Conservation (phyloP, 2,113 vertebrate species). For the Ornithorhynchus anatinus region DNA sequence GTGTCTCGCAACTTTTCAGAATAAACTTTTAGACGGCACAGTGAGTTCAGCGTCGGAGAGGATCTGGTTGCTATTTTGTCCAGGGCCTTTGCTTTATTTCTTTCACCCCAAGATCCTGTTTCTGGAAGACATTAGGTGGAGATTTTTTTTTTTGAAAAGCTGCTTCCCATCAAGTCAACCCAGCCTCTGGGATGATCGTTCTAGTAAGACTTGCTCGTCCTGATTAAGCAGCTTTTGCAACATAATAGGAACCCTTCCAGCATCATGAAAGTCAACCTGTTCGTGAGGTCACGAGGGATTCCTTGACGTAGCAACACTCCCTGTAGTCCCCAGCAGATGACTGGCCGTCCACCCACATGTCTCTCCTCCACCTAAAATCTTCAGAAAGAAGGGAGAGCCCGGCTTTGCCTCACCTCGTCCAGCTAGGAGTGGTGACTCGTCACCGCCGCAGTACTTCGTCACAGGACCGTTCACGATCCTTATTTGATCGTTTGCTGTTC, state of each 20-base stretch:
- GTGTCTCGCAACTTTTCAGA: background rate
- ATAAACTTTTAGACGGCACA: background rate
- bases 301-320: conserved; percentile 44
- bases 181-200: conserved; percentile 13
- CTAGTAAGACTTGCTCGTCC: conserved; percentile 47
- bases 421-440: conserved; percentile 47
- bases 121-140: background rate
- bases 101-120: background rate
- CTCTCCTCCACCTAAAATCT: conserved; percentile 28
- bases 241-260: conserved; percentile 5
- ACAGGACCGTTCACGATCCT: conserved; percentile 45
- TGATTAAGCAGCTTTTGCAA: conserved; percentile 26
- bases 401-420: conserved; percentile 38
- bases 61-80: background rate
- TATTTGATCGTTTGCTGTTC: conserved; percentile 62
- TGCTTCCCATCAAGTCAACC: background rate
- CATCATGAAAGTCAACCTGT: conserved; percentile 25
- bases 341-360: conserved; percentile 25
- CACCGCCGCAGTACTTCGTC: conserved; percentile 31
- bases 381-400: conserved; percentile 42
- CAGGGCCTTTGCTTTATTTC: background rate
- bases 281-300: conserved; percentile 57
- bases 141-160: too few species aligned
- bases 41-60: background rate
- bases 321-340: conserved; percentile 2